Evolutionary conservation across 1,140 invertebrate species (phyloP), one percentile per base, ranked within the genome.

Genomic region (Bombus vancouverensis): DNA sequence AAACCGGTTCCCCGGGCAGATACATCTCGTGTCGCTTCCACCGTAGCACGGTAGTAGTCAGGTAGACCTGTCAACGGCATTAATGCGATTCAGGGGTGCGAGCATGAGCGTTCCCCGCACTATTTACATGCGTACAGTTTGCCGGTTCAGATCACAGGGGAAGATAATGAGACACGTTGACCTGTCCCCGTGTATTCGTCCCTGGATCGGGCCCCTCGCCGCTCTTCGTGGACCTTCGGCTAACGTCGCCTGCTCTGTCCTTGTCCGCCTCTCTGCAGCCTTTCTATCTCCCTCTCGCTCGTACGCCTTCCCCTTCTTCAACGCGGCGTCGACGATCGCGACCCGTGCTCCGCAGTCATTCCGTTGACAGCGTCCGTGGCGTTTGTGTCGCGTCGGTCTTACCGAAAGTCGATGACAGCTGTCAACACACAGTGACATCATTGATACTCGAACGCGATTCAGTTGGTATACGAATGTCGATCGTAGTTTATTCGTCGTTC

Each of bases 311-410:
- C 85, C 79, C 74, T 75, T 85, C 86, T 59, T n/a, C 42, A 39
- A 4, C 22, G 15, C 68, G 15, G 71, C 90, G 47, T 59, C 81
- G 75, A 66, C 84, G 76, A 78, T 80, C 75, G 76, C 90, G 86
- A 86, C 34, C 86, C 66, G 78, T 66, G 83, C 77, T 81, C 65
- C 68, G 71, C 83, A 89, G 83, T 91, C 91, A 93, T 92, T 92
- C 88, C 86, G 92, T 90, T 93, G 92, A 92, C 92, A 93, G 92
- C 89, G 84, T 59, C 82, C 87, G 87, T 81, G 78, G 65, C 66
- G 75, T 70, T 37, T 34, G 81, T 75, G 77, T 62, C 81, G 76
- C 37, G 66, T 44, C 47, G 44, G 18, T 82, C 47, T 57, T 76
- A 66, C 37, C 44, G 47, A 66, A 70, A 66, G 65, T 73, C 53